A percentile compares a stretch with the other conserved stretches of the same genome.
phyloP scores from a whole-genome alignment of 2,797 vertebrate species.

The Ptychadena robeensis region DNA sequence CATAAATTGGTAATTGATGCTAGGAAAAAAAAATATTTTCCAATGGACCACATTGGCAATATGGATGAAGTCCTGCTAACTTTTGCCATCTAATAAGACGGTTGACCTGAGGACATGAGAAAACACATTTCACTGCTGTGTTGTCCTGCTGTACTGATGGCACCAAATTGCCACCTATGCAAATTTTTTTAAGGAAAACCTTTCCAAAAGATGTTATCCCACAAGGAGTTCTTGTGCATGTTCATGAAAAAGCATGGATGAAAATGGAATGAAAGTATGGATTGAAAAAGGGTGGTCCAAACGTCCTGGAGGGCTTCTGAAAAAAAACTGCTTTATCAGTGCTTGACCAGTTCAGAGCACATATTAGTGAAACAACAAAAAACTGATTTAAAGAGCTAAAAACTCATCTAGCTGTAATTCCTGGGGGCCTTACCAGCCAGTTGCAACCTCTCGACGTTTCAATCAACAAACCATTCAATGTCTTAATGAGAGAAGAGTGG shows the following conservation, averaged over 20 bases:
- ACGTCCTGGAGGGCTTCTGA: conserved; percentile 4
- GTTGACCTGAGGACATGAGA: too few relatives aligned
- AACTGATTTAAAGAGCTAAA: background rate
- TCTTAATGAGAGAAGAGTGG: background rate
- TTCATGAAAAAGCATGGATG: background rate
- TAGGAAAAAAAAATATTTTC: too few relatives aligned
- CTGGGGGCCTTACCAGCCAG: background rate
- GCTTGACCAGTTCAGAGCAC: conserved; percentile 29
- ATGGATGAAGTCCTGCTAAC: too few relatives aligned
- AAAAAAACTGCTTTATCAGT: conserved; percentile 18
- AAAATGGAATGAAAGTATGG: conserved; percentile 4
- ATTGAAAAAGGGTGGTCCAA: background rate
- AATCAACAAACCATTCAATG: background rate
- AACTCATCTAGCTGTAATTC: conserved; percentile 7
- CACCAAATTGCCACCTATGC: too few relatives aligned
- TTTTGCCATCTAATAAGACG: too few relatives aligned
- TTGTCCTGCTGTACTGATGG: too few relatives aligned
- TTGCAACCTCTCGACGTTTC: conserved; percentile 1
- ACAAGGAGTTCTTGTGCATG: too few relatives aligned
- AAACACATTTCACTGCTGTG: too few relatives aligned
- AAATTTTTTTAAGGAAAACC: too few relatives aligned
- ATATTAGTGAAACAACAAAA: background rate
- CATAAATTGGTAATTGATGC: too few relatives aligned
- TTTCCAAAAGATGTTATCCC: too few relatives aligned
- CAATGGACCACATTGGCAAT: too few relatives aligned